phyloP scores from a whole-genome alignment of 2,888 invertebrate genomes.

The Leptinotarsa rubiginosa region DNA sequence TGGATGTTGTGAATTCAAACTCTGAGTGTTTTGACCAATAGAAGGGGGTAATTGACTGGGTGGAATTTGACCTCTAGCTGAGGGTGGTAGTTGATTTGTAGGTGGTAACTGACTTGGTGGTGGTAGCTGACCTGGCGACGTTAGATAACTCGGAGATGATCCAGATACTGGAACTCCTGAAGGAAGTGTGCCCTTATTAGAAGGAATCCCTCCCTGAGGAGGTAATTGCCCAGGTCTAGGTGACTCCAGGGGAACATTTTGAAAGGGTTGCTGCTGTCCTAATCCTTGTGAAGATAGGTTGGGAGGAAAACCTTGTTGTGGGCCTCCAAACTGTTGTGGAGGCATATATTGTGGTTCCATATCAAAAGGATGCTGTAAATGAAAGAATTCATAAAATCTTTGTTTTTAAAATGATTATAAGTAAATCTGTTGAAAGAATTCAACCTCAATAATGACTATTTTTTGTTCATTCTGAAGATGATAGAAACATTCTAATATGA shows the following conservation, averaged over 20 bases:
- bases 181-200: slow-evolving; percentile 29
- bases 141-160: slow-evolving; percentile 27
- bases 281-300: slow-evolving; percentile 34
- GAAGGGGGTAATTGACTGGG: slow-evolving; percentile 33
- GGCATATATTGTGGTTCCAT: slow-evolving; percentile 70
- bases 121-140: slow-evolving; percentile 38
- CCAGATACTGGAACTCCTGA: slow-evolving; percentile 30
- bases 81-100: slow-evolving; percentile 37
- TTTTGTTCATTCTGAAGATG: not conserved
- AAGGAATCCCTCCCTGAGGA: slow-evolving; percentile 28
- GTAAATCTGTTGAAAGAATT: not conserved
- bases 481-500: not conserved
- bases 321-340: slow-evolving; percentile 55
- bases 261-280: slow-evolving; percentile 34
- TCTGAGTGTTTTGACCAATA: slow-evolving; percentile 47
- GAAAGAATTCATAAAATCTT: not conserved
- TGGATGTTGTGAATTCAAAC: slow-evolving; percentile 35
- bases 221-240: slow-evolving; percentile 41
- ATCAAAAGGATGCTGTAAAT: slow-evolving; percentile 47
- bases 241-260: slow-evolving; percentile 44
- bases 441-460: not conserved
- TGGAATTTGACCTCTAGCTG: slow-evolving; percentile 49
- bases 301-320: slow-evolving; percentile 50
- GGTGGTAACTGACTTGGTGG: slow-evolving; percentile 51
- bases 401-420: not conserved